Conservation (phyloP, 1,140 invertebrate species). For the Monomorium pharaonis region DNA sequence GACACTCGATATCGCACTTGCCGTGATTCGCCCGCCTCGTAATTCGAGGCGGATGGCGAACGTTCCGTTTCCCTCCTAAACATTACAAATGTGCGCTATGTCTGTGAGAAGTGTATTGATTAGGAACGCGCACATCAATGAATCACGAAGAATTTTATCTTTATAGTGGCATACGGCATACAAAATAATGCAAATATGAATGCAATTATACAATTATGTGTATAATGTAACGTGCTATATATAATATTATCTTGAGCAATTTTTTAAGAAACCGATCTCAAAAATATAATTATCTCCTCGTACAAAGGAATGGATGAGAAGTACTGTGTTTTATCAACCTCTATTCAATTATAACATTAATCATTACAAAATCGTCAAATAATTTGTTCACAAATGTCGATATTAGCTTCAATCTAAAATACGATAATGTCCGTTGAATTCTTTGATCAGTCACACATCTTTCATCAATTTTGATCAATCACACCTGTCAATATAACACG, state of each 20-base stretch:
- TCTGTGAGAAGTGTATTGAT: slow-evolving; percentile 1
- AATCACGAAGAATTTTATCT: background rate
- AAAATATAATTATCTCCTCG: background rate
- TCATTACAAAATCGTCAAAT: background rate
- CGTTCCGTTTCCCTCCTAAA: background rate
- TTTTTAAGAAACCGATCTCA: background rate
- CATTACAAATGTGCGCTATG: slow-evolving; percentile 6
- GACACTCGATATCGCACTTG: slow-evolving; percentile 77
- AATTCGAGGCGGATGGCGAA: slow-evolving; percentile 58
- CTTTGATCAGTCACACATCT: too few relatives aligned
- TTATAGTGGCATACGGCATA: slow-evolving; percentile 4
- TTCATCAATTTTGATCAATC: slow-evolving; percentile 24
- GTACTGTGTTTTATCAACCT: background rate
- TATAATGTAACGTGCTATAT: background rate
- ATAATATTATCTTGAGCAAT: background rate
- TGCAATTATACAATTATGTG: background rate
- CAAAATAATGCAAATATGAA: slow-evolving; percentile 37
- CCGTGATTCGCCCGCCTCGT: slow-evolving; percentile 70
- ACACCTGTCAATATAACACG: background rate
- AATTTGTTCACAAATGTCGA: background rate
- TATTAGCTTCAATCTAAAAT: background rate
- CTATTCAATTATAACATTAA: background rate
- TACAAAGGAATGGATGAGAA: background rate
- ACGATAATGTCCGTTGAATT: background rate
- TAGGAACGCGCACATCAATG: background rate